Evolutionary conservation across 2,797 vertebrate genomes (phyloP).

Genomic region (Melanotaenia nigrans): DNA sequence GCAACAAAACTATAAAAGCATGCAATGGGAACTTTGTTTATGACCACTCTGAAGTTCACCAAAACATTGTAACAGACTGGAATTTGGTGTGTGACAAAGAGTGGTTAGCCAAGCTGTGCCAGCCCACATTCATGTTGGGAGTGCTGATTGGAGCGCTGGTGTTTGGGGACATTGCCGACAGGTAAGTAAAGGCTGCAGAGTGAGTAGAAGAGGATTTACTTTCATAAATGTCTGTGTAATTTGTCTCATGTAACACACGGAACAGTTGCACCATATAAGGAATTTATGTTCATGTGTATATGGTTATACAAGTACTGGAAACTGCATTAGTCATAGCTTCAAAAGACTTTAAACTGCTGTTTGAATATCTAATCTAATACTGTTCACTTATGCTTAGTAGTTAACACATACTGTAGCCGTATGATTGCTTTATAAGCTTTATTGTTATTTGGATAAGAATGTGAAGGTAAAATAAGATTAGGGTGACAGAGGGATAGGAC

Average conservation of each 20-base stretch:
- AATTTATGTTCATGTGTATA: background rate
- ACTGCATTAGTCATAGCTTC: background rate
- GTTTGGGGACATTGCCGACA: constrained; percentile 94
- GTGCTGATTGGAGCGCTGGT: constrained; percentile 90
- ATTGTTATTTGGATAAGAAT: background rate
- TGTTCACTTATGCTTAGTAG: background rate
- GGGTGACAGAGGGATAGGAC: background rate
- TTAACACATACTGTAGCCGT: background rate
- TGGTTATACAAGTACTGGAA: no score
- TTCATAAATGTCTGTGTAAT: background rate
- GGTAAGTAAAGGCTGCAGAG: constrained; percentile 76
- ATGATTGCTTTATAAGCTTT: background rate
- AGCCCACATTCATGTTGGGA: constrained; percentile 94
- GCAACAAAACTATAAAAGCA: constrained; percentile 80
- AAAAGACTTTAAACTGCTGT: background rate
- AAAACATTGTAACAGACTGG: constrained; percentile 91
- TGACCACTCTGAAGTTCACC: constrained; percentile 85
- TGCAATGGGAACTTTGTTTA: constrained; percentile 86
- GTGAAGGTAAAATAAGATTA: background rate
- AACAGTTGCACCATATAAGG: background rate
- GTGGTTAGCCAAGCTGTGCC: constrained; percentile 91
- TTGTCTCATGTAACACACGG: background rate
- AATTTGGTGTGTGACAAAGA: constrained; percentile 91
- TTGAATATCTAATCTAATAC: background rate
- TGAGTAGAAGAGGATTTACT: background rate